Base-by-base conservation (phyloP, 2,113 vertebrate genomes). In the Shinisaurus crocodilurus region DNA sequence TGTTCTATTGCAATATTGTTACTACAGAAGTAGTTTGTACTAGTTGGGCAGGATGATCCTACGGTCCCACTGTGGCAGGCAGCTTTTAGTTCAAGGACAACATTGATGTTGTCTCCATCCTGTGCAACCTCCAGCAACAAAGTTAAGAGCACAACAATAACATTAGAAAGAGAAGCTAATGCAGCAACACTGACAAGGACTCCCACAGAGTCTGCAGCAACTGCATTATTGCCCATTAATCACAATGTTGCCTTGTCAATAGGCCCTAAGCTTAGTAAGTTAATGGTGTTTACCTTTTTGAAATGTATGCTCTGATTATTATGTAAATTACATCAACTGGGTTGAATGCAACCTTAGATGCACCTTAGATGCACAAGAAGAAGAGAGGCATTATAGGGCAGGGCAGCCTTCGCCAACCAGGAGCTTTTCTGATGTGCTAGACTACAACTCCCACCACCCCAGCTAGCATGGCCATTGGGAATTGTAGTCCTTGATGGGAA, bases 281-380 rank as follows among this genome's bases (percentile, higher is more conserved):
- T 91, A 89, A 81, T 89, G 10, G 20, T 32, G 5, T 76, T 90
- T 93, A 89, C 48, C 72, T 45, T 8, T 83, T 70, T 81, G 18
- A 85, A 54, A 40, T 15, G 2, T 87, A 18, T 57, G 32, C 16
- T 77, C 13, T 82, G 81, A 1, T 0, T 82, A 76, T 81, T 70
- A 27, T 29, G 15, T 0, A 0, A 88, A 85, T 83, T 91, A 70
- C 74, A 60, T 27, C 82, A 34, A 70, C 77, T 89, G 63, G 6
- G 63, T 65, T 87, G 69, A 91, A 60, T 0, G 2, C 1, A 10
- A 63, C 60, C 60, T 12, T 63, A 63, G 12, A n/a, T n/a, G n/a
- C n/a, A n/a, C 4, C 57, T 16, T 12, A 60, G 8, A 60, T 6
- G 1, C 57, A 60, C 57, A 60, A 60, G 57, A 12, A 60, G 57